Conservation (phyloP, 2,113 vertebrate species). For the Perognathus longimembris region DNA sequence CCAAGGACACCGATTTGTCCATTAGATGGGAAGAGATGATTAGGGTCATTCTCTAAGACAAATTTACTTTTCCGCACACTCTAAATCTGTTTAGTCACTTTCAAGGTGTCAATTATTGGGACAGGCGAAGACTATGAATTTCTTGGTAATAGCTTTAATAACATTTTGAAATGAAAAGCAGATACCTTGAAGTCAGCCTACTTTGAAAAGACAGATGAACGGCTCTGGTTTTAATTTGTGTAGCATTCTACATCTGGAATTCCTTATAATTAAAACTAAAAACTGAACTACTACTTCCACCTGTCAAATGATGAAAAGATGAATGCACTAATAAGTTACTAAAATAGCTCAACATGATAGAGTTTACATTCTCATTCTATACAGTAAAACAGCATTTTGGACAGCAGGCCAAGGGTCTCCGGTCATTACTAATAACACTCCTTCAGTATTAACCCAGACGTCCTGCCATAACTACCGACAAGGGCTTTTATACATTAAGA, state of each 20-base stretch:
- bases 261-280: conserved; percentile 99
- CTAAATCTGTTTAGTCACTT: conserved; percentile 99
- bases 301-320: conserved; percentile 99
- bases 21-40: conserved; percentile 94
- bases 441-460: conserved; percentile 85
- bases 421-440: conserved; percentile 85
- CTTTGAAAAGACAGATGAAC: conserved; percentile 98
- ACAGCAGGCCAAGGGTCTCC: conserved; percentile 88
- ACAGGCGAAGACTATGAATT: conserved; percentile 95
- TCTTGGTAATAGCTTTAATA: conserved; percentile 99
- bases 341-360: conserved; percentile 89
- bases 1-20: conserved; percentile 85
- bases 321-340: conserved; percentile 98
- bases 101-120: conserved; percentile 99
- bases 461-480: conserved; percentile 68
- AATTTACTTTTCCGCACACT: conserved; percentile 98
- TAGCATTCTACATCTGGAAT: conserved; percentile 98
- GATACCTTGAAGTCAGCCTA: conserved; percentile 96
- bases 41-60: conserved; percentile 97
- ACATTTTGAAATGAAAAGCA: conserved; percentile 99
- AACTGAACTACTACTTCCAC: conserved; percentile 99
- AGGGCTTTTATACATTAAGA: conserved; percentile 66
- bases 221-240: conserved; percentile 99
- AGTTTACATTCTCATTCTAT: conserved; percentile 85
- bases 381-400: conserved; percentile 87